Conservation (phyloP, 2,888 invertebrate genomes). For the Cantharis rustica region DNA sequence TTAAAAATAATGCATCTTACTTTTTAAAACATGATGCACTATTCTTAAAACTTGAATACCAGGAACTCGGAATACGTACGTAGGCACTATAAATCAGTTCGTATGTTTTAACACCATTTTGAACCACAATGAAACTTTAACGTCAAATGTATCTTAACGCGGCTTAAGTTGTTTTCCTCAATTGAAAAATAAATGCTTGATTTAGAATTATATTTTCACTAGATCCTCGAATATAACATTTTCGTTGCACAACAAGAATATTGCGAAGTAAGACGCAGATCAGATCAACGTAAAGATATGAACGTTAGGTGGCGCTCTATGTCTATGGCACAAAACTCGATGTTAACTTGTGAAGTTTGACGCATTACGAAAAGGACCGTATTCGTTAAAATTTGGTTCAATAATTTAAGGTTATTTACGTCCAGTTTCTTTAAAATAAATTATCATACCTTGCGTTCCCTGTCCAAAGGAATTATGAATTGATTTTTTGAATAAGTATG, state of each 20-base stretch:
- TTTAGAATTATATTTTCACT: background rate
- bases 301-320: background rate
- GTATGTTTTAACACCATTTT: constrained; percentile 17
- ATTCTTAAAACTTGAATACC: constrained; percentile 51
- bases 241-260: background rate
- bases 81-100: constrained; percentile 14
- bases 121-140: background rate
- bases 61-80: constrained; percentile 51
- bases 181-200: background rate
- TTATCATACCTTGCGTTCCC: no score
- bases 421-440: no score
- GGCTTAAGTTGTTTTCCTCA: background rate
- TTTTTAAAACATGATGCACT: constrained; percentile 49
- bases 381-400: background rate
- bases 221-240: background rate
- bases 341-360: background rate
- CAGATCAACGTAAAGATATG: background rate
- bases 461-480: no score
- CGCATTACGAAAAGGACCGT: background rate
- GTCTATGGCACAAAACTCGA: background rate
- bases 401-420: no score
- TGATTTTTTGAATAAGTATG: no score
- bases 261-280: background rate
- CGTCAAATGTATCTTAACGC: background rate
- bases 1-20: constrained; percentile 28